Conservation (phyloP, 2,797 vertebrate genomes). For the Poeciliopsis infans region DNA sequence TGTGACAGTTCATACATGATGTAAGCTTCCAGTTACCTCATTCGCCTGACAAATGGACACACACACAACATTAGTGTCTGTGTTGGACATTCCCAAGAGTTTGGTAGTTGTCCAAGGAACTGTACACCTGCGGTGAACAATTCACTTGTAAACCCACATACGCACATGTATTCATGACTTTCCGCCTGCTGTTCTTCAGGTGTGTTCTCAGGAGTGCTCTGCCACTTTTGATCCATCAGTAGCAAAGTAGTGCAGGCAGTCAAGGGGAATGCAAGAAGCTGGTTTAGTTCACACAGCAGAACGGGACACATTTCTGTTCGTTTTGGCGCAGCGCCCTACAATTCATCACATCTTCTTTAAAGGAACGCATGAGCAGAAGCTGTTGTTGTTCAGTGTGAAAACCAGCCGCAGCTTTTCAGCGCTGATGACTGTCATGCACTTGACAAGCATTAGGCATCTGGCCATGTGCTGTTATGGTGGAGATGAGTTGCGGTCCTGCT, state of each 20-base stretch:
- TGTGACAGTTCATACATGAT: constrained; percentile 74
- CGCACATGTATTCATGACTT: constrained; percentile 5
- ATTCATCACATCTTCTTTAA: constrained; percentile 45
- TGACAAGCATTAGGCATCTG: constrained; percentile 51
- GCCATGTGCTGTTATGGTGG: constrained; percentile 49
- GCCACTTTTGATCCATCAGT: constrained; percentile 72
- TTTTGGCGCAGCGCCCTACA: constrained; percentile 46
- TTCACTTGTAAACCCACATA: constrained; percentile 18
- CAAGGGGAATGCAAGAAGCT: constrained; percentile 56
- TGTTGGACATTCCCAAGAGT: constrained; percentile 46
- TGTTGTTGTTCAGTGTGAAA: constrained; percentile 70
- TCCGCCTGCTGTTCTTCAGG: constrained; percentile 61
- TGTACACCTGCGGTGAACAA: constrained; percentile 36
- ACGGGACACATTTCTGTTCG: constrained; percentile 61
- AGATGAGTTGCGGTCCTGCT: constrained; percentile 46
- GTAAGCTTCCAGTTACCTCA: constrained; percentile 75
- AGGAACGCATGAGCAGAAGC: constrained; percentile 56
- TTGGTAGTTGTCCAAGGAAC: constrained; percentile 43
- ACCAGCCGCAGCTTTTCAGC: constrained; percentile 47
- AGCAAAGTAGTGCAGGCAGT: constrained; percentile 56
- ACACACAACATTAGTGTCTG: constrained; percentile 8
- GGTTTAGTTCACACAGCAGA: constrained; percentile 66
- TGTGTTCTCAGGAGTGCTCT: constrained; percentile 59
- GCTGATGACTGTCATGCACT: constrained; percentile 45
- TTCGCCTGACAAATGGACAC: constrained; percentile 38